These are phyloP conservation scores for Penelope pileata DNA, from an alignment of 2,113 vertebrate genomes.

Conservation along the genomic window DNA sequence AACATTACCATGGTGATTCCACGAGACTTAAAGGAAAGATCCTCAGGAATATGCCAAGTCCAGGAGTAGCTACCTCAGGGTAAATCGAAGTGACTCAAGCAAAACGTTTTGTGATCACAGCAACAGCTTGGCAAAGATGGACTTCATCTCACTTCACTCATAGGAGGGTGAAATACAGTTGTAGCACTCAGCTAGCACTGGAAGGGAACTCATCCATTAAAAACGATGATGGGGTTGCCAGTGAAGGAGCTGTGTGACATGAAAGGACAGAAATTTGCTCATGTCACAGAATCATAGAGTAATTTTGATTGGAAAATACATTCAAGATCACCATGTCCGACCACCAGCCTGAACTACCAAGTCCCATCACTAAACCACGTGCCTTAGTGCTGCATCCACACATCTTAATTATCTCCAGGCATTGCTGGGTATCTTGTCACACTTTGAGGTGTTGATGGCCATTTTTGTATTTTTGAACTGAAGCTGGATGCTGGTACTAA, in stretches of 20 bases:
- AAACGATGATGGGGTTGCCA: background rate
- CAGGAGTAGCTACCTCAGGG: background rate
- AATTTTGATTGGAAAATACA: too few species aligned
- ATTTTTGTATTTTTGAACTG: background rate
- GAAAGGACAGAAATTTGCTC: background rate
- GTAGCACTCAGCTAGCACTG: fast-evolving
- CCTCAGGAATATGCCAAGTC: background rate
- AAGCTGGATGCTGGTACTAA: background rate
- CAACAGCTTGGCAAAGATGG: background rate
- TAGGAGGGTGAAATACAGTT: fast-evolving
- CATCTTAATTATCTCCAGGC: background rate
- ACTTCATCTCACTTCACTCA: background rate
- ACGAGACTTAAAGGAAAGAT: background rate
- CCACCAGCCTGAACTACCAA: too few species aligned
- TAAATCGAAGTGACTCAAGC: background rate
- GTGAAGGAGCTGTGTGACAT: fast-evolving
- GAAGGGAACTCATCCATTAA: background rate
- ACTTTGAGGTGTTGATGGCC: background rate
- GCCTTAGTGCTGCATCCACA: background rate
- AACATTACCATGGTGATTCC: conserved; percentile 21
- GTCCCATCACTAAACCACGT: too few species aligned
- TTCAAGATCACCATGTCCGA: too few species aligned
- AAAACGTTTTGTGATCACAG: background rate
- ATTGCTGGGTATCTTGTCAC: background rate
- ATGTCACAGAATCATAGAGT: background rate